Percentiles rank a stretch among this genome's conserved stretches.
phyloP scores from a whole-genome alignment of 2,888 invertebrate genomes.

The Philaethria dido region DNA sequence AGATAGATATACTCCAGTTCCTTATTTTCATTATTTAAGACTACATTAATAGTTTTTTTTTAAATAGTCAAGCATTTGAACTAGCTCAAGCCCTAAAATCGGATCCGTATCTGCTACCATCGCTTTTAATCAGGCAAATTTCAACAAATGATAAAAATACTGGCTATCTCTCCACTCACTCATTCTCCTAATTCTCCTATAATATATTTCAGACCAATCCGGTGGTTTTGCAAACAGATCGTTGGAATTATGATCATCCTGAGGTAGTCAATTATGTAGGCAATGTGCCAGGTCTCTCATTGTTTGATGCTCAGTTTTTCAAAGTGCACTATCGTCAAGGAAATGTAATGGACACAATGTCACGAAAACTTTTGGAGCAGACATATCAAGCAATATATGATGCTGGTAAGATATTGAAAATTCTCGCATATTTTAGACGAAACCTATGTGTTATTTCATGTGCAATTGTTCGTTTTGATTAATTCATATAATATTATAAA shows the following conservation, averaged over 20 bases:
- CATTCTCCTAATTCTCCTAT: too few species aligned
- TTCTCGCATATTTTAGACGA: too few species aligned
- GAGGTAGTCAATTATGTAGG: conserved; percentile 85
- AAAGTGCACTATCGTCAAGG: conserved; percentile 87
- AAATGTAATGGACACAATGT: conserved; percentile 73
- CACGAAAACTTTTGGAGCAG: conserved; percentile 87
- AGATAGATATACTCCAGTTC: neutral
- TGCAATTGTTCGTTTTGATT: too few species aligned
- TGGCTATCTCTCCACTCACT: too few species aligned
- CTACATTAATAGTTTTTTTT: too few species aligned
- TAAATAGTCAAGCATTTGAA: too few species aligned
- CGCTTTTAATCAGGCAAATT: too few species aligned
- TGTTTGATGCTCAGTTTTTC: conserved; percentile 89
- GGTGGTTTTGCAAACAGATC: conserved; percentile 67
- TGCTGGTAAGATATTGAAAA: conserved; percentile 69
- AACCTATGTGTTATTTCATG: too few species aligned
- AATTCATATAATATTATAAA: too few species aligned
- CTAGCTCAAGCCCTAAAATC: too few species aligned
- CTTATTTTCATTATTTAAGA: neutral
- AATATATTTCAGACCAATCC: conserved; percentile 14
- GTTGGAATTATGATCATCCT: conserved; percentile 61
- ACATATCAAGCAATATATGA: conserved; percentile 89
- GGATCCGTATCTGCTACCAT: too few species aligned
- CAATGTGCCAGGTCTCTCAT: conserved; percentile 81
- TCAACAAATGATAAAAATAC: too few species aligned